These are phyloP conservation scores for Monochamus saltuarius DNA, from an alignment of 1,140 invertebrate species.

Conservation along the genomic window DNA sequence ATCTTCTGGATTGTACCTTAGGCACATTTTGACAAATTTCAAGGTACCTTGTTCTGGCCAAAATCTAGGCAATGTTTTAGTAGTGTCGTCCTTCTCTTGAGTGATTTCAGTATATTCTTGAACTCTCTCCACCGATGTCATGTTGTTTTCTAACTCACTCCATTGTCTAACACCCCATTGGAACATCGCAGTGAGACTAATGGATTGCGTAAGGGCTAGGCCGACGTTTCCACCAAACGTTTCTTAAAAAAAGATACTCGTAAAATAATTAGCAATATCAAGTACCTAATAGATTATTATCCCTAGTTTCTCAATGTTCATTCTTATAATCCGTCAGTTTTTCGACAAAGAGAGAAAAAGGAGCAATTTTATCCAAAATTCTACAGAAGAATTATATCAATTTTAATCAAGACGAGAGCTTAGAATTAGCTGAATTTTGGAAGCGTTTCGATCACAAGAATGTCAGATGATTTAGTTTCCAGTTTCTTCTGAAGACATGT, in stretches of 20 bases:
- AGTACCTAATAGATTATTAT: not conserved
- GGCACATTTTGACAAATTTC: conserved; percentile 62
- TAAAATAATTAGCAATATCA: not conserved
- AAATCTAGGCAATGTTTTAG: conserved; percentile 65
- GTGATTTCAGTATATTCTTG: conserved; percentile 69
- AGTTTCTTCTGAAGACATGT: no score
- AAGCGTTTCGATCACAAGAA: not conserved
- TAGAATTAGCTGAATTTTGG: not conserved
- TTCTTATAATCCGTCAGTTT: not conserved
- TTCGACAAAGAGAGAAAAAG: no score
- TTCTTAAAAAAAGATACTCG: conserved; percentile 15
- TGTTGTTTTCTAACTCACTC: conserved; percentile 80
- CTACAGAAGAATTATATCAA: no score
- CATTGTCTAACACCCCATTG: conserved; percentile 86
- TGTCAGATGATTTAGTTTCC: not conserved
- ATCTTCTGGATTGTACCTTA: conserved; percentile 65
- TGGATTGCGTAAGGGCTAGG: conserved; percentile 76
- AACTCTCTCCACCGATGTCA: conserved; percentile 75
- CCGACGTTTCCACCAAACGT: conserved; percentile 61
- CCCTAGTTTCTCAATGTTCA: not conserved
- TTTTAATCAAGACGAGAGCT: not conserved
- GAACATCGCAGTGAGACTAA: conserved; percentile 73
- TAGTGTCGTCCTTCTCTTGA: conserved; percentile 56
- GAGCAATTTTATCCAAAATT: no score
- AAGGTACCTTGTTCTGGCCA: conserved; percentile 51